phyloP scores from a whole-genome alignment of 2,113 vertebrate species.

The Capra hircus region DNA sequence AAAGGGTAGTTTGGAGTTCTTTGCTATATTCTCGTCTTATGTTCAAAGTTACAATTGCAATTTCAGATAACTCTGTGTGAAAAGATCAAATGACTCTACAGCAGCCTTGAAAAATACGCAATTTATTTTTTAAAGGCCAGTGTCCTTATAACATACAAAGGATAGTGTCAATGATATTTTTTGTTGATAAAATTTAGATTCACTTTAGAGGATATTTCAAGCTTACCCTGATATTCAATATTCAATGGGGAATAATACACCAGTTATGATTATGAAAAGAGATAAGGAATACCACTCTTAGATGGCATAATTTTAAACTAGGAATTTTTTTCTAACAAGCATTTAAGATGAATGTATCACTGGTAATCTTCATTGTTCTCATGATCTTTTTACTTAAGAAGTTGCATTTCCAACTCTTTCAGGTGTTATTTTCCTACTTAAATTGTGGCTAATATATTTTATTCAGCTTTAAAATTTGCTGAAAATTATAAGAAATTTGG shows the following conservation, averaged over 20 bases:
- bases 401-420: neutral
- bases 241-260: neutral
- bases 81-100: neutral
- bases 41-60: neutral
- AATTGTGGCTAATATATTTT: neutral
- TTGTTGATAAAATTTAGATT: neutral
- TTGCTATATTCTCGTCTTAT: neutral
- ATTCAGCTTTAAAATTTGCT: neutral
- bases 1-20: neutral
- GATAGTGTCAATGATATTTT: neutral
- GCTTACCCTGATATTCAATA: neutral
- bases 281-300: neutral
- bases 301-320: neutral
- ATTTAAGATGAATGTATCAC: neutral
- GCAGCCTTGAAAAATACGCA: neutral
- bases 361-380: neutral
- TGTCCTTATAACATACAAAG: neutral
- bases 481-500: neutral
- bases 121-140: neutral
- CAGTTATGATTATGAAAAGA: neutral
- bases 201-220: neutral
- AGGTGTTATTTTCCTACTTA: neutral
- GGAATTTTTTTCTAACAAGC: neutral
- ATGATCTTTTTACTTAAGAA: neutral
- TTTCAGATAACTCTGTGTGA: neutral